Evolutionary conservation across 2,113 vertebrate genomes (phyloP).

Genomic region (Sprattus sprattus): DNA sequence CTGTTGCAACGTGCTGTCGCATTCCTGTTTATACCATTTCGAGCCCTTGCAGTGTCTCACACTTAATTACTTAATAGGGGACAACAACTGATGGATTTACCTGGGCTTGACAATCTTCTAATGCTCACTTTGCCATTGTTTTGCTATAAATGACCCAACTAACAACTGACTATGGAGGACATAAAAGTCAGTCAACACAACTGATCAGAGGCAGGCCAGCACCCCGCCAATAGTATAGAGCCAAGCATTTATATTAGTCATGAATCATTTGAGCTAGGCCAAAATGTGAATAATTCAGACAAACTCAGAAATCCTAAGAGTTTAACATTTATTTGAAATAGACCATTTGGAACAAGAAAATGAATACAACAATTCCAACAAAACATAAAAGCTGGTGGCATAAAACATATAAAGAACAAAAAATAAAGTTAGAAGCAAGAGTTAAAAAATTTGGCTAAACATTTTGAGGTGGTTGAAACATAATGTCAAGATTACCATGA

Average conservation of each 20-base stretch:
- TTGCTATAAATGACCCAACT: background rate
- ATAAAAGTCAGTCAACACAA: background rate
- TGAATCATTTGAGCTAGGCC: too few relatives aligned
- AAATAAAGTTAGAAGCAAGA: conserved; percentile 12
- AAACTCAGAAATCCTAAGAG: background rate
- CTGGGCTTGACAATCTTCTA: too few relatives aligned
- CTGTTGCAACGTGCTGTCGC: too few relatives aligned
- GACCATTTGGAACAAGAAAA: conserved; percentile 40
- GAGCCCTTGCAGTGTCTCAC: too few relatives aligned
- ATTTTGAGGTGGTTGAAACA: conserved; percentile 2
- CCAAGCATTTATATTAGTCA: too few relatives aligned
- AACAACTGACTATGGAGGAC: background rate
- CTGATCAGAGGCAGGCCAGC: too few relatives aligned
- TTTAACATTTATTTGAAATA: conserved; percentile 51
- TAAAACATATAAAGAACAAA: conserved; percentile 32
- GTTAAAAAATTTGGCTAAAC: conserved; percentile 8
- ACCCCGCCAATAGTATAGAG: too few relatives aligned
- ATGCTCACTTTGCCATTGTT: too few relatives aligned
- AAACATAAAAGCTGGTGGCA: conserved; percentile 28
- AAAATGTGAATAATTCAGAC: background rate
- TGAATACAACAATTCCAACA: conserved; percentile 24
- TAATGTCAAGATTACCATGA: background rate
- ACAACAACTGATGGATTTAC: too few relatives aligned
- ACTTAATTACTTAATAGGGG: too few relatives aligned
- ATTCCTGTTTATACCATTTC: too few relatives aligned